Base-by-base conservation (phyloP, 2,113 vertebrate species). In the Melanerpes aurifrons region DNA sequence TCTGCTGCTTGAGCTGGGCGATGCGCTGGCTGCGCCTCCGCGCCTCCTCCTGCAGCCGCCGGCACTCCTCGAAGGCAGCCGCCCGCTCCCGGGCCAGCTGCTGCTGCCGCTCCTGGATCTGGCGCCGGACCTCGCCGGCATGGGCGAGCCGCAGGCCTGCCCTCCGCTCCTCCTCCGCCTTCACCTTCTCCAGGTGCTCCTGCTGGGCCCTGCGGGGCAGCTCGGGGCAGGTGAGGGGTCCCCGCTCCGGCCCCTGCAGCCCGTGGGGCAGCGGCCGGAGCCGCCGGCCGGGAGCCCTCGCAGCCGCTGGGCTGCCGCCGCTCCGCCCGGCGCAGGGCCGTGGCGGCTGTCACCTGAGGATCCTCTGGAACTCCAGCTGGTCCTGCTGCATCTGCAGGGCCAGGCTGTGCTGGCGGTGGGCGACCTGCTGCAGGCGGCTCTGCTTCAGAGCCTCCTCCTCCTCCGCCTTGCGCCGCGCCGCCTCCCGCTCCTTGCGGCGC, bases 401-500 rank as follows among this genome's bases (percentile, higher is more conserved):
- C 94, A 98, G 90, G 7, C 92, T 32, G 64, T 97, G 98, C 77
- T 99, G 97, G 77, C 98, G 98, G 83, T 97, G 96, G 1, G 96
- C 95, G 20, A 99, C 94, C 96, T 99, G 99, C 35, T 98, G 96
- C 63, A 97, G 48, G 16, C 97, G 98, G 53, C 95, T 97, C 21
- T 40, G 94, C 76, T 92, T 96, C 90, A 99, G 94, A 78, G 26
- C 70, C 4, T 83, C 95, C 5, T 98, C 97, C 2, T 94, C 96
- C 82, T 97, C 97, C 0, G 71, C 83, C 76, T 96, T 98, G 90
- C 90, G 98, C 56, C 16, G 87, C 0, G 89, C 96, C 1, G 91
- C 63, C 78, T 98, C 98, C 80, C 93, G 98, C 82, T 99, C 98
- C 74, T 97, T 98, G 24, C 66, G 97, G 72, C 99, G 98, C 99